Evolutionary conservation across 2,888 invertebrate species (phyloP).

Genomic region (Empis livida): DNA sequence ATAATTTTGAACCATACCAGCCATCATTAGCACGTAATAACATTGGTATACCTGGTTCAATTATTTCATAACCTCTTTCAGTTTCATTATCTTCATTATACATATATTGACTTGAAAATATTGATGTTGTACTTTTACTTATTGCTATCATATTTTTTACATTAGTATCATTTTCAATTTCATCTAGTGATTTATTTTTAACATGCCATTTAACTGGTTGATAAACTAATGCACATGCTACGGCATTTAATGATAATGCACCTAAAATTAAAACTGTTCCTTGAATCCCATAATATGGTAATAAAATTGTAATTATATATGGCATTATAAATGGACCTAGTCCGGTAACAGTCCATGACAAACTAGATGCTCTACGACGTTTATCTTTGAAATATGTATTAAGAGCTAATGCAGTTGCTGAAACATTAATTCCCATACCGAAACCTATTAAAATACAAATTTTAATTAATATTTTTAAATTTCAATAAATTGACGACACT

Average conservation of each 20-base stretch:
- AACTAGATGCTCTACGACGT: constrained; percentile 49
- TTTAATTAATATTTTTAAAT: neutral
- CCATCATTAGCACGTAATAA: constrained; percentile 38
- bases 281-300: constrained; percentile 44
- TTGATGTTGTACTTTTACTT: neutral
- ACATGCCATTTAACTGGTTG: constrained; percentile 59
- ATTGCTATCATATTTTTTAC: constrained; percentile 35
- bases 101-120: constrained; percentile 30
- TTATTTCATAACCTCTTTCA: constrained; percentile 52
- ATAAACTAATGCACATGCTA: constrained; percentile 46
- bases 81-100: constrained; percentile 47
- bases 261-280: constrained; percentile 49
- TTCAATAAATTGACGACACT: neutral
- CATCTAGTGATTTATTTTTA: constrained; percentile 35
- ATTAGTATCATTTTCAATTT: constrained; percentile 36
- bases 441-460: neutral
- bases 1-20: constrained; percentile 29
- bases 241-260: constrained; percentile 47
- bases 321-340: constrained; percentile 56
- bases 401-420: constrained; percentile 49
- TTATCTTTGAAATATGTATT: constrained; percentile 54
- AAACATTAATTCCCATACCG: constrained; percentile 46
- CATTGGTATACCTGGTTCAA: constrained; percentile 53
- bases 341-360: constrained; percentile 52
- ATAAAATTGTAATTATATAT: constrained; percentile 45